Evolutionary conservation across 2,797 vertebrate species (phyloP), one percentile per base, ranked within the genome.

Genomic region (Gallinago solitaria): DNA sequence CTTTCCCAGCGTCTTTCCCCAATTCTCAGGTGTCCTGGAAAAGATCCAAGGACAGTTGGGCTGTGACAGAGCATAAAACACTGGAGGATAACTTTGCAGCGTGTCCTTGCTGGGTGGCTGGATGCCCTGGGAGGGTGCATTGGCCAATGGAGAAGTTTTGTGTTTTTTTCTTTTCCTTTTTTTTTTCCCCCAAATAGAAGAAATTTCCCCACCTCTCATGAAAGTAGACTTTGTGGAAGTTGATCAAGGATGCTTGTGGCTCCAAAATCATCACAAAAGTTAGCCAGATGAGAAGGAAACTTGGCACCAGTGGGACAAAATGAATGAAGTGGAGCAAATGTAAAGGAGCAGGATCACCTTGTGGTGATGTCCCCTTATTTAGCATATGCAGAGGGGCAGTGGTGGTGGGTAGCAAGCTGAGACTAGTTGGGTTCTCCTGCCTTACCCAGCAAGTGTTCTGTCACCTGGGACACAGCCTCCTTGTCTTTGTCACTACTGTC

Each of bases 1-100:
- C 57, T 74, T 30, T 88, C 23, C 25, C 43, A 39, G 24, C 0
- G 0, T 17, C 33, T 20, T 76, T 76, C 32, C 0, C 13, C 1
- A 2, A 20, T 88, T 88, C 32, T 56, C 30, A 25, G 19, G 39
- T 77, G 54, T 65, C 20, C 64, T 90, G 76, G 68, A 88, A 76
- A 15, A 80, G 28, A 41, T 69, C 48, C 83, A 80, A 47, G 54
- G 32, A 33, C 12, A 23, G 17, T 1, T 7, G 7, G 50, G 48
- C 57, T n/a, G 21, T n/a, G 78, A 8, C 24, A 51, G 63, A 39
- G 23, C 48, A 51, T 47, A 75, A 84, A 82, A 60, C 1, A 1
- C 11, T 61, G 79, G 67, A 68, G 41, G 79, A 48, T 3, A 35
- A 1, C 45, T 83, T 60, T 27, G 37, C 24, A 18, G 3, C 0